Evolutionary conservation across 2,113 vertebrate species (phyloP).

Genomic region (Xenopus borealis): DNA sequence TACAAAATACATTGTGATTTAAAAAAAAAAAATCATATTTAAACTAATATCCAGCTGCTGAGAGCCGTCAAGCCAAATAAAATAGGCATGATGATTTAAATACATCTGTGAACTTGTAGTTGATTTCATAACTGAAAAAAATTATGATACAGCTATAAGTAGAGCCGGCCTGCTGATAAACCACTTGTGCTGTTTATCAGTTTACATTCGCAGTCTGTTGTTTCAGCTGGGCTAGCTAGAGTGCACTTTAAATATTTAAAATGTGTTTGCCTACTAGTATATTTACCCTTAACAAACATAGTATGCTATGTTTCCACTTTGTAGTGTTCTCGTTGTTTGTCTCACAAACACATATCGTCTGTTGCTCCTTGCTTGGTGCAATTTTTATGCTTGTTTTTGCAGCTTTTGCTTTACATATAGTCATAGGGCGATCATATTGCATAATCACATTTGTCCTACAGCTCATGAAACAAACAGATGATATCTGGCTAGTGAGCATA

Average conservation of each 20-base stretch:
- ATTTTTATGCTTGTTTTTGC: neutral
- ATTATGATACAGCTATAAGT: too few species aligned
- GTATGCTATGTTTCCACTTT: neutral
- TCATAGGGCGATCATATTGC: too few species aligned
- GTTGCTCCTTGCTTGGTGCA: neutral
- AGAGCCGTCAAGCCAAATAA: too few species aligned
- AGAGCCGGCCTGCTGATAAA: neutral
- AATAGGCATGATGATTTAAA: too few species aligned
- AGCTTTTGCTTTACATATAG: neutral
- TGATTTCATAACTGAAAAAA: too few species aligned
- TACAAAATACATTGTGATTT: too few species aligned
- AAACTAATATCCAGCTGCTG: too few species aligned
- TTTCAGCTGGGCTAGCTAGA: constrained; percentile 25
- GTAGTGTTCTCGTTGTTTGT: neutral
- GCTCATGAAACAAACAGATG: neutral
- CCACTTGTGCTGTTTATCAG: neutral
- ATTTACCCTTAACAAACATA: neutral
- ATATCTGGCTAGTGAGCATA: neutral
- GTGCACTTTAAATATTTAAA: constrained; percentile 1
- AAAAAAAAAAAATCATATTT: too few species aligned
- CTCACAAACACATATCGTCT: neutral
- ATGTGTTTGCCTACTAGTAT: neutral
- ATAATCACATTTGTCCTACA: too few species aligned
- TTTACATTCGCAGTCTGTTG: constrained; percentile 11
- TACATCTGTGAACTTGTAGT: too few species aligned